These are phyloP conservation scores for Parambassis ranga DNA, from an alignment of 2,797 vertebrate species.

Conservation along the genomic window DNA sequence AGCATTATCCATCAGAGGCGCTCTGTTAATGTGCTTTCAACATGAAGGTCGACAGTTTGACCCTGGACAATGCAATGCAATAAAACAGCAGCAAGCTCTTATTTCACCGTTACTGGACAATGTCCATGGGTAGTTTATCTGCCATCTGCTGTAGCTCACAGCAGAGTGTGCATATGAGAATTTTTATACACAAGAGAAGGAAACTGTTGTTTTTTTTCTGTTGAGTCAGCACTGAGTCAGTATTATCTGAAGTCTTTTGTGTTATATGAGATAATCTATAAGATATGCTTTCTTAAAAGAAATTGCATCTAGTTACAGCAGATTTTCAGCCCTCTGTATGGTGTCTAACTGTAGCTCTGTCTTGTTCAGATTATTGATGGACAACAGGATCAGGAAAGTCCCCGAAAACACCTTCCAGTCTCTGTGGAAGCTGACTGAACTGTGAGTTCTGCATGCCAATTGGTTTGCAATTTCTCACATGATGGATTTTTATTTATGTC, in stretches of 20 bases:
- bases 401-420: slow-evolving; percentile 84
- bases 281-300: too few species aligned
- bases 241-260: not conserved
- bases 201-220: not conserved
- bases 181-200: not conserved
- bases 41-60: too few species aligned
- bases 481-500: too few species aligned
- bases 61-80: too few species aligned
- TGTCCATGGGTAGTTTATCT: too few species aligned
- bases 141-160: not conserved
- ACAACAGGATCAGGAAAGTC: slow-evolving; percentile 82
- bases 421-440: slow-evolving; percentile 80
- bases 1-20: too few species aligned
- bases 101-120: too few species aligned
- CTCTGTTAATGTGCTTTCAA: too few species aligned
- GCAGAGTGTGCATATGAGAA: not conserved
- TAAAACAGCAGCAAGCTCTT: too few species aligned
- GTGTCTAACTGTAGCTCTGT: slow-evolving; percentile 23
- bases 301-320: not conserved
- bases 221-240: not conserved
- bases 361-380: slow-evolving; percentile 76
- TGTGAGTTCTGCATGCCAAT: slow-evolving; percentile 67
- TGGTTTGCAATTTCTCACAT: too few species aligned
- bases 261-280: too few species aligned
- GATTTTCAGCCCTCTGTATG: not conserved